phyloP scores from a whole-genome alignment of 2,113 vertebrate genomes.

The Columbina picui region DNA sequence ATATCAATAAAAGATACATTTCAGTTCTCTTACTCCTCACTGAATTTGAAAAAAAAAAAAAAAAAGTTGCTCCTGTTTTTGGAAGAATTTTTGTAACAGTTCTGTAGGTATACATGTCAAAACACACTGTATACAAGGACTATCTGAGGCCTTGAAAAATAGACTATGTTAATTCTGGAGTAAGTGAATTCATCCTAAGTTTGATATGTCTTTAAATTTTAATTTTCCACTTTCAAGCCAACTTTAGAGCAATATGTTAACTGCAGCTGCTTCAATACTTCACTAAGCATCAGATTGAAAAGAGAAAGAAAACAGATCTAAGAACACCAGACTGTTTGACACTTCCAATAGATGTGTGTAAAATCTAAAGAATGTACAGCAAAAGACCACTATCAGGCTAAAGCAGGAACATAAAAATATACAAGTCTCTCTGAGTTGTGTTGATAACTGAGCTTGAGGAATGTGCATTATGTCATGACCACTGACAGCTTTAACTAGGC shows the following conservation, averaged over 20 bases:
- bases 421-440: neutral
- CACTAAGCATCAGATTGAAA: neutral
- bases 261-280: neutral
- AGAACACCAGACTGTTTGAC: neutral
- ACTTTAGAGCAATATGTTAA: neutral
- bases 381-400: conserved; percentile 16
- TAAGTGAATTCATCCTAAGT: neutral
- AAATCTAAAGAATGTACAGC: conserved; percentile 32
- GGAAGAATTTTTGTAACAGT: neutral
- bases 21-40: neutral
- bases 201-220: neutral
- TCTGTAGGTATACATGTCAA: neutral
- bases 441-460: conserved; percentile 31
- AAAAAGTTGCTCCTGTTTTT: neutral
- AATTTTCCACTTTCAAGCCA: neutral
- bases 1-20: neutral
- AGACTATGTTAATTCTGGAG: neutral
- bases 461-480: conserved; percentile 24
- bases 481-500: conserved; percentile 49
- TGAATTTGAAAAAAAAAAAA: neutral
- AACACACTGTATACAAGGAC: rapidly evolving
- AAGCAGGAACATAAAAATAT: conserved; percentile 37
- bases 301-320: neutral
- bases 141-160: neutral
- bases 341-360: neutral